Evolutionary conservation across 2,113 vertebrate species (phyloP).

Genomic region (Raja brachyura): DNA sequence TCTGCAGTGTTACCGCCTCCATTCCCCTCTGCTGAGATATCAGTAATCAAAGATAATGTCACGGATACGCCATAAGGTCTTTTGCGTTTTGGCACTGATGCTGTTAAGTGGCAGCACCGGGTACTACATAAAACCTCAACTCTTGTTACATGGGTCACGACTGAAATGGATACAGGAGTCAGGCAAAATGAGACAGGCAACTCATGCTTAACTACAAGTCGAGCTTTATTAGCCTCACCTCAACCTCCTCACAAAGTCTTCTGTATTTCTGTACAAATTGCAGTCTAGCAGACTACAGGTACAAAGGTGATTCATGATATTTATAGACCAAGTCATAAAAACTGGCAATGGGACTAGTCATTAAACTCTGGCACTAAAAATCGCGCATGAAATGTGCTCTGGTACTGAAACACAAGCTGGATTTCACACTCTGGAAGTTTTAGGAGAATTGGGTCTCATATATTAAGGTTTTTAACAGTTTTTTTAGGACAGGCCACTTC

Average conservation of each 20-base stretch:
- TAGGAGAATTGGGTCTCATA: neutral
- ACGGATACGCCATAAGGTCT: neutral
- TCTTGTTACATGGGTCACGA: neutral
- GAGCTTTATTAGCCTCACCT: neutral
- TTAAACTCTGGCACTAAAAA: slow-evolving; percentile 12
- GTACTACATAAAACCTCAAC: neutral
- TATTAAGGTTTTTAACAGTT: neutral
- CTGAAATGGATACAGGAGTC: slow-evolving; percentile 12
- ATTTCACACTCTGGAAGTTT: neutral
- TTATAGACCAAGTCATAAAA: slow-evolving; percentile 31
- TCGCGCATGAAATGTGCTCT: neutral
- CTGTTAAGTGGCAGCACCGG: slow-evolving; percentile 6
- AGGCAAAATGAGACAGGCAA: neutral
- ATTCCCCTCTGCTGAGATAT: no score
- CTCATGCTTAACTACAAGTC: neutral
- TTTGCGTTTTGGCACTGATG: neutral
- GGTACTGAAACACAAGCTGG: neutral
- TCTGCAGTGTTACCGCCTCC: neutral
- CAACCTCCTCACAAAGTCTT: slow-evolving; percentile 4
- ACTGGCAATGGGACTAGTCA: slow-evolving; percentile 31
- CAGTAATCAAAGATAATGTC: neutral
- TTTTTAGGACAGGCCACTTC: neutral
- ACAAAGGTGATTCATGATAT: slow-evolving; percentile 36
- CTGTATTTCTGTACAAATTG: slow-evolving; percentile 8
- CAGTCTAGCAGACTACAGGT: neutral